Base-by-base conservation (phyloP, 1,140 invertebrate species). In the Notospermus geniculatus region DNA sequence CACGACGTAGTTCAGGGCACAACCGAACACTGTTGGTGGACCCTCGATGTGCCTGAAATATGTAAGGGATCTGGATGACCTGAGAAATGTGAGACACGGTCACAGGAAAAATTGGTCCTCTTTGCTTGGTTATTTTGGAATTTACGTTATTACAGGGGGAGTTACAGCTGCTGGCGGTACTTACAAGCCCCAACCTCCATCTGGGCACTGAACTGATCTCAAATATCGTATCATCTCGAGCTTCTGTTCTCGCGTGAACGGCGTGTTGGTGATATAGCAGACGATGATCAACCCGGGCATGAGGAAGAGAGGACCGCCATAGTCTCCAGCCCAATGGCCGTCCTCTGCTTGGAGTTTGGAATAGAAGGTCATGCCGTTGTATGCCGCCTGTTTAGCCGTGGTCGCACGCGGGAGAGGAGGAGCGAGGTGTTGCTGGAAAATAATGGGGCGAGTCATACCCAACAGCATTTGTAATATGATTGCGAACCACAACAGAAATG, bases 111-210 rank as follows among this genome's bases (percentile, higher is more conserved):
- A n/a, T n/a, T n/a, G n/a, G n/a, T n/a, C n/a, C n/a, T n/a, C n/a
- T n/a, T n/a, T n/a, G n/a, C n/a, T n/a, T n/a, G n/a, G n/a, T n/a
- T n/a, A n/a, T n/a, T n/a, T n/a, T n/a, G n/a, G n/a, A n/a, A n/a
- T n/a, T n/a, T n/a, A n/a, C n/a, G n/a, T n/a, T n/a, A n/a, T n/a
- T n/a, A n/a, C 4, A 53, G 28, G 19, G 2, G 50, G 23, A 4
- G 28, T 27, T 50, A 27, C 7, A 23, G 29, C 22, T n/a, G n/a
- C n/a, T 22, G 13, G 25, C 7, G 41, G 17, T 23, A 70, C 74
- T 73, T 59, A 77, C 75, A 75, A 60, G 60, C 75, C 75, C 75
- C 75, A 77, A 1, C 75, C 75, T 22, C 75, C 74, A 65, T 69
- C 66, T 17, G 70, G 71, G 57, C 74, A 77, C 57, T 74, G 68